These are phyloP conservation scores for Phocoena phocoena DNA, from an alignment of 2,113 vertebrate species.

Conservation along the genomic window DNA sequence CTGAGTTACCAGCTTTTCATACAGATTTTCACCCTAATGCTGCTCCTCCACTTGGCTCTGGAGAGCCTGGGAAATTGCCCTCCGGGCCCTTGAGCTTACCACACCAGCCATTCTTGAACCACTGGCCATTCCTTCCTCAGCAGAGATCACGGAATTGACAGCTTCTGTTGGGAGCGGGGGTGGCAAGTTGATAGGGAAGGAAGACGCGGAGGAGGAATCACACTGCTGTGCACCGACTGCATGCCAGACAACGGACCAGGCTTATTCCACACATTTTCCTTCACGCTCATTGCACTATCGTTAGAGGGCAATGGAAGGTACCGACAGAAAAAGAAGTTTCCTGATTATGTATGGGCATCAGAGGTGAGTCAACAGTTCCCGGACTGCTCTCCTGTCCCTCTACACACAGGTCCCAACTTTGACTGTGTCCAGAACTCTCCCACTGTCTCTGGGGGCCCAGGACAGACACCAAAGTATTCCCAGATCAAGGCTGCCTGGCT, in stretches of 20 bases:
- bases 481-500: not conserved
- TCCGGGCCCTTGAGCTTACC: not conserved
- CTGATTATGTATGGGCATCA: fast-evolving
- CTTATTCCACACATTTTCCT: not conserved
- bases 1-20: not conserved
- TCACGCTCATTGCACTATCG: fast-evolving
- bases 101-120: not conserved
- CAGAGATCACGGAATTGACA: not conserved
- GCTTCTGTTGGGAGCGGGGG: not conserved
- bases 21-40: too few relatives aligned
- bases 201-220: not conserved
- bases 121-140: not conserved
- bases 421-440: not conserved
- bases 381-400: not conserved
- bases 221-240: not conserved
- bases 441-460: not conserved
- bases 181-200: not conserved
- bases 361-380: not conserved
- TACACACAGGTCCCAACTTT: not conserved
- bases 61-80: not conserved
- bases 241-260: not conserved
- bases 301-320: not conserved
- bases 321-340: not conserved
- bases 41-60: not conserved
- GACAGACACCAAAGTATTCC: not conserved